Evolutionary conservation across 2,113 vertebrate species (phyloP).

Genomic region (Corythornis cristatus): DNA sequence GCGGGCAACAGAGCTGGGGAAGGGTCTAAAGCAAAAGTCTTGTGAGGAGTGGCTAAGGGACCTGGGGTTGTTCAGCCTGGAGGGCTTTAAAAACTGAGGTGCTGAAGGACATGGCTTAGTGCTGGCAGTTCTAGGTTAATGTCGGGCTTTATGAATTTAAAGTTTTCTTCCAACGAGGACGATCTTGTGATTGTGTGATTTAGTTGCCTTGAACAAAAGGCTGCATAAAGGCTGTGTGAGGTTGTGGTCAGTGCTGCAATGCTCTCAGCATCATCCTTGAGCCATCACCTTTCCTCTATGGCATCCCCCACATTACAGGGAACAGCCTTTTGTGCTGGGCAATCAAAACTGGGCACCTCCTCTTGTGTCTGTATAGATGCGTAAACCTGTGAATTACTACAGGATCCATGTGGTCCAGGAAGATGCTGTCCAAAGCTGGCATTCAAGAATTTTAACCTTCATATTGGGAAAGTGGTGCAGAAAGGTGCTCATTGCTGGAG

Average conservation of each 20-base stretch:
- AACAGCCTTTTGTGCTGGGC: background rate
- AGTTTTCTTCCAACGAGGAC: background rate
- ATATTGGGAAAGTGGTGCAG: rapidly evolving
- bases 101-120: background rate
- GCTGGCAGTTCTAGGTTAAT: background rate
- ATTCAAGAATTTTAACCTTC: background rate
- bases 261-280: background rate
- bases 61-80: background rate
- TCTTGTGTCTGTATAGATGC: rapidly evolving
- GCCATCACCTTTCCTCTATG: background rate
- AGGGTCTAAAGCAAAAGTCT: background rate
- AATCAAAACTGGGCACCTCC: background rate
- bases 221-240: background rate
- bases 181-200: background rate
- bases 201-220: background rate
- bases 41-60: background rate
- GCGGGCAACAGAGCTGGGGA: background rate
- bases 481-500: background rate
- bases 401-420: background rate
- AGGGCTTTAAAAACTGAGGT: background rate
- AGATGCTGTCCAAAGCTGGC: background rate
- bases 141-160: too few species aligned
- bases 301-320: rapidly evolving
- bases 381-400: background rate
- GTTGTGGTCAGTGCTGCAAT: rapidly evolving